These are phyloP conservation scores for Lepidocyrtinus sp. DNA, from an alignment of 2,888 invertebrate species.

Conservation along the genomic window DNA sequence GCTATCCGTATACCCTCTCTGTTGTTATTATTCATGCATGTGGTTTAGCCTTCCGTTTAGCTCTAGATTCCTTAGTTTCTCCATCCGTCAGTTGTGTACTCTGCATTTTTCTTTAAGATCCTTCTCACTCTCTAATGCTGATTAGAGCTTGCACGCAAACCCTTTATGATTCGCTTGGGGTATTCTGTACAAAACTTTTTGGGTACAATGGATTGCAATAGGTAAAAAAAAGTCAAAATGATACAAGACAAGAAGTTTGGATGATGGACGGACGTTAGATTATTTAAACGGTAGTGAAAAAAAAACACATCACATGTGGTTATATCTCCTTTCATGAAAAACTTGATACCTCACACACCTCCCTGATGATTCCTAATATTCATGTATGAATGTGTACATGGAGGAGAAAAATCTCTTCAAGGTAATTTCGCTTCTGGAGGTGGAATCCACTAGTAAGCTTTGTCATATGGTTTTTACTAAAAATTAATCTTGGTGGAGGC, in stretches of 20 bases:
- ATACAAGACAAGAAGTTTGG: too few species aligned
- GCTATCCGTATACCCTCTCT: too few species aligned
- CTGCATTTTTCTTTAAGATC: conserved; percentile 20
- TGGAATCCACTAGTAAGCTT: neutral
- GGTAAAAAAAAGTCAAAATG: too few species aligned
- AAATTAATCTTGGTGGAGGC: too few species aligned
- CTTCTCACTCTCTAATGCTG: too few species aligned
- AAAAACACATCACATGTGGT: neutral
- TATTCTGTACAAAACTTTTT: neutral
- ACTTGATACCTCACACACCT: neutral
- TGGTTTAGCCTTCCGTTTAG: too few species aligned
- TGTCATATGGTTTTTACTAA: neutral
- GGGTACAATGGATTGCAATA: too few species aligned
- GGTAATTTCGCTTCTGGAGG: neutral
- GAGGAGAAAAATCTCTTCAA: neutral
- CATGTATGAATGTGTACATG: neutral
- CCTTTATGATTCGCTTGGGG: neutral
- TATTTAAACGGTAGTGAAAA: too few species aligned
- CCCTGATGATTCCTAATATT: neutral
- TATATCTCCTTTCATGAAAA: neutral
- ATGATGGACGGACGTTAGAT: too few species aligned
- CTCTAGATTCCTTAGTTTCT: neutral
- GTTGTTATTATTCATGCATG: too few species aligned
- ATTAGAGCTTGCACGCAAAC: neutral
- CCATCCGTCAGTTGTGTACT: conserved; percentile 40